A percentile compares a stretch with the other conserved stretches of the same genome.
Conservation (phyloP, 2,113 vertebrate genomes). For the Tragelaphus imberbis region DNA sequence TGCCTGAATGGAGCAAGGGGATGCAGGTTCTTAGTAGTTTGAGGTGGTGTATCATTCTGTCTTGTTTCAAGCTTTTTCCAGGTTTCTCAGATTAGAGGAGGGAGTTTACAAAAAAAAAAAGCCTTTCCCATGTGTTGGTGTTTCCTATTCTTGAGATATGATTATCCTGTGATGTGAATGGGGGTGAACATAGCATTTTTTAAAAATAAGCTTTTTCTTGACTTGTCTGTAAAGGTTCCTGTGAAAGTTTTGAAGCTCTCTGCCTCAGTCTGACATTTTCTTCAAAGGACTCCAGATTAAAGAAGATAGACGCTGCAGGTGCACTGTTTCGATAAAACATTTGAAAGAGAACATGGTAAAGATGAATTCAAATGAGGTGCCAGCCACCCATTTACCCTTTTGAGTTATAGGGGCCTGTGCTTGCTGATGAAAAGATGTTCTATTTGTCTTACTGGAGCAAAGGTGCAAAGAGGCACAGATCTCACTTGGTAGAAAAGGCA, state of each 20-base stretch:
- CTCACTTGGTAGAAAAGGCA: neutral
- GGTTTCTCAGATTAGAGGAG: neutral
- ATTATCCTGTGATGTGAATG: neutral
- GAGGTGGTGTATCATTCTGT: neutral
- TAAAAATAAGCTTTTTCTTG: constrained; percentile 22
- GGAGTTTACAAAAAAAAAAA: neutral
- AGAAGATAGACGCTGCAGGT: constrained; percentile 70
- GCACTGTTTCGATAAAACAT: constrained; percentile 60
- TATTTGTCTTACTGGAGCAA: constrained; percentile 23
- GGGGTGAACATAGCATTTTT: neutral
- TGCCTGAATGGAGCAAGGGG: neutral
- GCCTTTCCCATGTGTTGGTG: neutral
- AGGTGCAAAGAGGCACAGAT: constrained; percentile 1
- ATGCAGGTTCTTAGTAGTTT: neutral
- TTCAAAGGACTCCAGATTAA: constrained; percentile 70
- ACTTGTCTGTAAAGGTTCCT: constrained; percentile 52
- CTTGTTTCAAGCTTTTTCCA: neutral
- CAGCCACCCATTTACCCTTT: constrained; percentile 37
- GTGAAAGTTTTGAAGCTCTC: constrained; percentile 72
- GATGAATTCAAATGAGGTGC: constrained; percentile 54
- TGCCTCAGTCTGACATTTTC: constrained; percentile 69
- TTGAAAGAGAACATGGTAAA: constrained; percentile 62
- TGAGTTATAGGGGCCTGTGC: neutral
- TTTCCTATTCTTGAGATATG: constrained; percentile 13
- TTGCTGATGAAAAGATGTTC: constrained; percentile 43